Base-by-base conservation (phyloP, 37 sponge, comb jelly and placozoan species). In the Hexactinellida sp. region DNA sequence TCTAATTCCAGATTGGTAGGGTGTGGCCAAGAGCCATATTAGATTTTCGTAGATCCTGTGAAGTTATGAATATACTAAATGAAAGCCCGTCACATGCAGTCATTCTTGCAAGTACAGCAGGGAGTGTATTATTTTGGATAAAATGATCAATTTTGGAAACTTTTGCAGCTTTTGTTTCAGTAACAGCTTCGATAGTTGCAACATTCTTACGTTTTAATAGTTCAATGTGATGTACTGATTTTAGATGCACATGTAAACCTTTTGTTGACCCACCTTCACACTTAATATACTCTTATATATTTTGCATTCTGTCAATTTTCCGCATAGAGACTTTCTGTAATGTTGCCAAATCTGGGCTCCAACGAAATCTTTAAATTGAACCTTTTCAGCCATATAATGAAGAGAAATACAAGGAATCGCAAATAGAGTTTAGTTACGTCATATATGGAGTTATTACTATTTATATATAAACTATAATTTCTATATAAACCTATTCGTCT, bases 171-270 rank as follows among this genome's bases (percentile, higher is more conserved):
- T 63, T 63, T 25, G 3, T 28, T 63, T 63, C 28, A 63, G 76
- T 10, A 63, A 7, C 76, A n/a, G 28, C 13, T 63, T 63, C 76
- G 30, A 63, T 10, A 32, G 13, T 63, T 63, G 21, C 34, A 7
- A 63, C 3, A 63, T 63, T 63, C 76, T n/a, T 63, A 63, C 76
- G 76, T n/a, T 63, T 63, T 63, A 10, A n/a, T 63, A 63, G 21
- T 25, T 63, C 76, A 63, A 63, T 63, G 21, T 63, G 76, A 63
- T 63, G 76, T n/a, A 63, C 30, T 63, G 76, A 63, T 63, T 41
- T 63, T 10, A 63, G 76, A 63, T 63, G 76, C 30, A 63, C 76
- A n/a, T 63, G 30, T 63, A 63, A 63, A 21, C 76, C 76, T 23
- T 63, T n/a, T n/a, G 76, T 63, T 25, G 21, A 63, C 76, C 76